Conservation (phyloP, 2,113 vertebrate genomes). For the Rhodinocichla rosea region DNA sequence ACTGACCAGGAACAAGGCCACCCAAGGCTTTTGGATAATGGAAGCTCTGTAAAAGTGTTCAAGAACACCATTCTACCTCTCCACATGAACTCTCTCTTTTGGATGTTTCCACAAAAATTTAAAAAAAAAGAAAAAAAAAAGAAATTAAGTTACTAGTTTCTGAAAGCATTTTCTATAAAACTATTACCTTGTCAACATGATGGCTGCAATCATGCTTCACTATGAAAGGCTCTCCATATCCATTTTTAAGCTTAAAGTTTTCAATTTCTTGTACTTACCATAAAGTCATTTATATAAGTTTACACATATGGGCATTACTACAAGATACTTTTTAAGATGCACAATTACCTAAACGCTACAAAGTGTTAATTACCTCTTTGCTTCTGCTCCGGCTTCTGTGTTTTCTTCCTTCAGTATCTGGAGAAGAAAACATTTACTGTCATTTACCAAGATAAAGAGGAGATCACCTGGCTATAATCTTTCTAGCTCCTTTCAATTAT, state of each 20-base stretch:
- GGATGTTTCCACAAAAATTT: slow-evolving; percentile 62
- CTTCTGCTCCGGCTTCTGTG: slow-evolving; percentile 97
- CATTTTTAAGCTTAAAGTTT: slow-evolving; percentile 69
- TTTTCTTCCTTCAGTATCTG: slow-evolving; percentile 83
- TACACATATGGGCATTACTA: slow-evolving; percentile 71
- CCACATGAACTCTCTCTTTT: slow-evolving; percentile 72
- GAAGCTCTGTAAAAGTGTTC: slow-evolving; percentile 79
- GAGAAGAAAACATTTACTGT: not conserved
- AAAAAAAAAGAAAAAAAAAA: not conserved
- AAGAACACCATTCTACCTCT: slow-evolving; percentile 75
- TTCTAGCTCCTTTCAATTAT: not conserved
- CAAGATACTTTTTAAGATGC: slow-evolving; percentile 69
- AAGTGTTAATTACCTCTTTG: slow-evolving; percentile 98
- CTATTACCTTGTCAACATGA: slow-evolving; percentile 76
- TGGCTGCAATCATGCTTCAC: slow-evolving; percentile 79
- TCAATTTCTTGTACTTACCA: slow-evolving; percentile 89
- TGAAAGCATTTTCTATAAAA: slow-evolving; percentile 69
- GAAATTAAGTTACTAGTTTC: slow-evolving; percentile 66
- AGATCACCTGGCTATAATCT: not conserved
- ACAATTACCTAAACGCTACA: slow-evolving; percentile 82
- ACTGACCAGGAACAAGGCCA: slow-evolving; percentile 47
- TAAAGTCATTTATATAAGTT: slow-evolving; percentile 62
- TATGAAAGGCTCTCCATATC: slow-evolving; percentile 67
- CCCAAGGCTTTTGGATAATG: slow-evolving; percentile 70
- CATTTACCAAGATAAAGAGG: not conserved